Conservation (phyloP, 2,888 invertebrate species). For the Clivina fossor region DNA sequence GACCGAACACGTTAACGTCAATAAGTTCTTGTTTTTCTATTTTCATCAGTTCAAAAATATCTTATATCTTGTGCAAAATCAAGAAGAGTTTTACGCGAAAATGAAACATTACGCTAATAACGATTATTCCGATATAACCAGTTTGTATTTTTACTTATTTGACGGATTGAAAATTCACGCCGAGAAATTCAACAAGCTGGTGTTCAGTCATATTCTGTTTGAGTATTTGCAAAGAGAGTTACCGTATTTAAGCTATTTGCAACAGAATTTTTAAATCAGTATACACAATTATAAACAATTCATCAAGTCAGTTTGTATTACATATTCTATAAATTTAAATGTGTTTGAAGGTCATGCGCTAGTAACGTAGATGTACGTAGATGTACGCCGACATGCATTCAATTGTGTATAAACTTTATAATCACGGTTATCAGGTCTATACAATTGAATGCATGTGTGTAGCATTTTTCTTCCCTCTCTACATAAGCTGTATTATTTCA, state of each 20-base stretch:
- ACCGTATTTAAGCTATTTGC: constrained; percentile 4
- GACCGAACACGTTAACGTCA: neutral
- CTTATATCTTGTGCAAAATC: neutral
- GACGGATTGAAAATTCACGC: constrained; percentile 6
- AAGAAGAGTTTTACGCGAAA: neutral
- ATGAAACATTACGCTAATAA: constrained; percentile 1
- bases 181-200: neutral
- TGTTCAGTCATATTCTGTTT: constrained; percentile 2
- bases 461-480: too few species aligned
- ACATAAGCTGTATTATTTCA: too few species aligned
- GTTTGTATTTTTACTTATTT: constrained; percentile 2
- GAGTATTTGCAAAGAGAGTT: neutral
- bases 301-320: too few species aligned
- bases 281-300: too few species aligned
- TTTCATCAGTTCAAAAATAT: neutral
- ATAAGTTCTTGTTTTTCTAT: neutral
- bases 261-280: too few species aligned
- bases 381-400: too few species aligned
- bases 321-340: too few species aligned
- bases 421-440: too few species aligned
- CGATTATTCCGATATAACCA: constrained; percentile 1
- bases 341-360: too few species aligned
- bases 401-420: too few species aligned
- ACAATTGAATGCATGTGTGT: too few species aligned
- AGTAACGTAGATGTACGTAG: too few species aligned